Evolutionary conservation across 2,797 vertebrate species (phyloP).

Genomic region (Galagoides demidoff): DNA sequence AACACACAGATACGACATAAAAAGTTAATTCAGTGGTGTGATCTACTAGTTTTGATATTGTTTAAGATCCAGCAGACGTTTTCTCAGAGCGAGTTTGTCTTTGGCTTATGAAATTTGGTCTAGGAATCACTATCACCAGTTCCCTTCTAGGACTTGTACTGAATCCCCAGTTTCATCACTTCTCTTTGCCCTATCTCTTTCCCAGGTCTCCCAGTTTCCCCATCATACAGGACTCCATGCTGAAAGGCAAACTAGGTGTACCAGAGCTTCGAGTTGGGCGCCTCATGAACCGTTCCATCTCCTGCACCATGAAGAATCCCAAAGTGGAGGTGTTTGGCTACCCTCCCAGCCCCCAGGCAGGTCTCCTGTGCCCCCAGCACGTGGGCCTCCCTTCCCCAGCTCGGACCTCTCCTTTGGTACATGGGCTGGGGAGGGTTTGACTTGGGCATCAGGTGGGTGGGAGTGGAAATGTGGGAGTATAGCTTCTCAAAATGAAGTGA

Average conservation of each 20-base stretch:
- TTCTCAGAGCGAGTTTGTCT: not conserved
- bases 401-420: slow-evolving; percentile 83
- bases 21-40: not conserved
- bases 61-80: slow-evolving; percentile 1
- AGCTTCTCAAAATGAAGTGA: slow-evolving; percentile 39
- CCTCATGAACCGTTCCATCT: slow-evolving; percentile 98
- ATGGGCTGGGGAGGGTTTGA: slow-evolving; percentile 78
- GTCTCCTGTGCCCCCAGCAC: slow-evolving; percentile 89
- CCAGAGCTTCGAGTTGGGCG: slow-evolving; percentile 96
- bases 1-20: slow-evolving; percentile 13
- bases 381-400: slow-evolving; percentile 86
- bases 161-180: not conserved
- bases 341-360: slow-evolving; percentile 95
- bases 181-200: slow-evolving; percentile 42
- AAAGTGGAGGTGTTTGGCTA: slow-evolving; percentile 98
- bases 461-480: not conserved
- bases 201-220: slow-evolving; percentile 97
- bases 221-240: slow-evolving; percentile 96
- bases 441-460: slow-evolving; percentile 59
- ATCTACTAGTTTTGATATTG: not conserved
- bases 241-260: slow-evolving; percentile 96
- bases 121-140: not conserved
- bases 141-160: not conserved
- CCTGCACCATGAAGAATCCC: slow-evolving; percentile 98
- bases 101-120: slow-evolving; percentile 16